phyloP scores from a whole-genome alignment of 2,113 vertebrate species.

The Callionymus lyra region DNA sequence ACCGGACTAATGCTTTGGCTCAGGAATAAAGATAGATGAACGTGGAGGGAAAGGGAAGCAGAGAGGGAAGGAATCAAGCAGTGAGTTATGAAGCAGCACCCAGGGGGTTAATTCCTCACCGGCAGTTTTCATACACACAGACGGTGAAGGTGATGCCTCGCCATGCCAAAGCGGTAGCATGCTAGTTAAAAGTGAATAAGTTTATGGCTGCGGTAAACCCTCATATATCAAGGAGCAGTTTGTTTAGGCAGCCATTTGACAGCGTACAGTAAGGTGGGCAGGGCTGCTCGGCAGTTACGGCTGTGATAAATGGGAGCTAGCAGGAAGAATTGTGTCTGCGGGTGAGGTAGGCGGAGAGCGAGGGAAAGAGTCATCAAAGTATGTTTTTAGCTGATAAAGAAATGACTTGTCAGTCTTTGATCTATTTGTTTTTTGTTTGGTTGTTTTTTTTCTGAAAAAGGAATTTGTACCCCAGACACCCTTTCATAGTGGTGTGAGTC shows the following conservation, averaged over 20 bases:
- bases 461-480: conserved; percentile 13
- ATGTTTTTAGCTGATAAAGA: conserved; percentile 52
- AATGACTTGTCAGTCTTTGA: conserved; percentile 47
- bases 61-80: conserved; percentile 26
- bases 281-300: conserved; percentile 49
- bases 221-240: conserved; percentile 82
- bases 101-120: conserved; percentile 60
- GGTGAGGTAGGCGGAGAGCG: conserved; percentile 14
- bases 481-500: background rate
- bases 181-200: conserved; percentile 80
- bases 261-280: conserved; percentile 66
- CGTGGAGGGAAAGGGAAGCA: conserved; percentile 22
- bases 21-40: conserved; percentile 53
- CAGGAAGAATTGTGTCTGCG: conserved; percentile 28
- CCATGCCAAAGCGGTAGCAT: conserved; percentile 56
- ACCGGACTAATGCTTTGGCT: conserved; percentile 48
- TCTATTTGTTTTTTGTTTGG: conserved; percentile 26
- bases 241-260: conserved; percentile 80
- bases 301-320: conserved; percentile 71
- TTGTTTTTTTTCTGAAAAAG: conserved; percentile 22
- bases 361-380: conserved; percentile 35
- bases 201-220: conserved; percentile 76
- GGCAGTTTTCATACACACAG: conserved; percentile 38
- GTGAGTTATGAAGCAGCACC: conserved; percentile 59
- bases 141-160: conserved; percentile 38